phyloP scores from a whole-genome alignment of 1,140 invertebrate genomes.

The Trachymyrmex cornetzi region DNA sequence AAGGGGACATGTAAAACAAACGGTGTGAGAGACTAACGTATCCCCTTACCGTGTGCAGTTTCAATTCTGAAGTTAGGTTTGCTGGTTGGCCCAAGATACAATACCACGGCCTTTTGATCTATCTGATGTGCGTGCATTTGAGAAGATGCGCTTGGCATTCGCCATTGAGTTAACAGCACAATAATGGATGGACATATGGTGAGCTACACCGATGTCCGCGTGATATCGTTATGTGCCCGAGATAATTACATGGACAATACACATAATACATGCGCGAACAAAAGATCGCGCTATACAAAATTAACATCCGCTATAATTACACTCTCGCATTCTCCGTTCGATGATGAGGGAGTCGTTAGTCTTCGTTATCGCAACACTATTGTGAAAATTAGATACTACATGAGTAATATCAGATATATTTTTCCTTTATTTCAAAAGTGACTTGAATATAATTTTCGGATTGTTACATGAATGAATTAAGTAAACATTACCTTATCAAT shows the following conservation, averaged over 20 bases:
- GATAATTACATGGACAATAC: slow-evolving; percentile 45
- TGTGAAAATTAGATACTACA: background rate
- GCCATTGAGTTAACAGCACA: slow-evolving; percentile 46
- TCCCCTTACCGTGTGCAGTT: background rate
- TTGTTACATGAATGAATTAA: too few relatives aligned
- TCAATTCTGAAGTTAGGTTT: slow-evolving; percentile 34
- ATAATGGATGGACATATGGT: slow-evolving; percentile 23
- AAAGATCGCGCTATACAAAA: slow-evolving; percentile 17
- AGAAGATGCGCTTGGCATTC: slow-evolving; percentile 48
- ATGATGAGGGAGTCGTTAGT: background rate
- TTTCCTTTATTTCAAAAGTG: too few relatives aligned
- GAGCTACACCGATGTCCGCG: background rate
- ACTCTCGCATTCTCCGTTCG: background rate
- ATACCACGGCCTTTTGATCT: slow-evolving; percentile 41
- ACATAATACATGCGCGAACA: slow-evolving; percentile 21
- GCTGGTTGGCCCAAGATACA: background rate
- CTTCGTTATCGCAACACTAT: background rate
- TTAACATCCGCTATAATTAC: slow-evolving; percentile 20
- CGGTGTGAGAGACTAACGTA: background rate
- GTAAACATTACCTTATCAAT: too few relatives aligned
- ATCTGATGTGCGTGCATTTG: slow-evolving; percentile 47
- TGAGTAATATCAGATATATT: background rate
- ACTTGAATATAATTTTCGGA: too few relatives aligned
- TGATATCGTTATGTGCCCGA: slow-evolving; percentile 14
- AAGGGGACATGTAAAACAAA: background rate